A percentile compares a stretch with the other conserved stretches of the same genome.
Conservation (phyloP, 2,113 vertebrate genomes). For the Gavialis gangeticus region DNA sequence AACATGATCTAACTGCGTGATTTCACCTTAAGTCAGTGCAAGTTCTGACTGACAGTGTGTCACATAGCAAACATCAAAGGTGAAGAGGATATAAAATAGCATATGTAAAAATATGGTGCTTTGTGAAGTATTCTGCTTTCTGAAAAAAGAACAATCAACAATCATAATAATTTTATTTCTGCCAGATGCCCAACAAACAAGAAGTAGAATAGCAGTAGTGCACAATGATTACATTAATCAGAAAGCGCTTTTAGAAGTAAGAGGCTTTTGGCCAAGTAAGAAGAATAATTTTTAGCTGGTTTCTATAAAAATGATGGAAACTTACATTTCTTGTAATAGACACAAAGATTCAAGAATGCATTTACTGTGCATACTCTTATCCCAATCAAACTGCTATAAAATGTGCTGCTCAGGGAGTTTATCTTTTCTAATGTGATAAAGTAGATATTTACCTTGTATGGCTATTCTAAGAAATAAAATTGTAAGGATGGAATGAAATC, state of each 20-base stretch:
- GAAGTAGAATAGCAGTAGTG: background rate
- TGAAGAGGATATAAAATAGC: background rate
- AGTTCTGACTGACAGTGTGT: background rate
- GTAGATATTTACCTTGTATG: background rate
- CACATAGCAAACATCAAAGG: background rate
- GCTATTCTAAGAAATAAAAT: background rate
- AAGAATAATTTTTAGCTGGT: background rate
- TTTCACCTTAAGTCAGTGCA: background rate
- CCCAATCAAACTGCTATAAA: background rate
- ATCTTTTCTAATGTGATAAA: background rate
- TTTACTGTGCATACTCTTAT: background rate
- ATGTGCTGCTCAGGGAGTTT: background rate
- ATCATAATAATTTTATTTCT: conserved; percentile 12
- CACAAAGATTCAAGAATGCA: background rate
- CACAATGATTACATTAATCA: conserved; percentile 42
- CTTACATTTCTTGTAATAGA: background rate
- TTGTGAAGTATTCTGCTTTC: conserved; percentile 36
- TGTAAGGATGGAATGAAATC: background rate
- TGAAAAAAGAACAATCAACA: conserved; percentile 41
- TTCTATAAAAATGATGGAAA: conserved; percentile 9
- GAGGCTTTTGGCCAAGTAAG: background rate
- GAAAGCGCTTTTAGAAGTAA: conserved; percentile 3
- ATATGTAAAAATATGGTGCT: background rate
- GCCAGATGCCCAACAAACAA: conserved; percentile 13
- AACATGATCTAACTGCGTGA: too few relatives aligned